A percentile compares a stretch with the other conserved stretches of the same genome.
Conservation (phyloP, 1,140 invertebrate species). For the Heliconius hewitsoni region DNA sequence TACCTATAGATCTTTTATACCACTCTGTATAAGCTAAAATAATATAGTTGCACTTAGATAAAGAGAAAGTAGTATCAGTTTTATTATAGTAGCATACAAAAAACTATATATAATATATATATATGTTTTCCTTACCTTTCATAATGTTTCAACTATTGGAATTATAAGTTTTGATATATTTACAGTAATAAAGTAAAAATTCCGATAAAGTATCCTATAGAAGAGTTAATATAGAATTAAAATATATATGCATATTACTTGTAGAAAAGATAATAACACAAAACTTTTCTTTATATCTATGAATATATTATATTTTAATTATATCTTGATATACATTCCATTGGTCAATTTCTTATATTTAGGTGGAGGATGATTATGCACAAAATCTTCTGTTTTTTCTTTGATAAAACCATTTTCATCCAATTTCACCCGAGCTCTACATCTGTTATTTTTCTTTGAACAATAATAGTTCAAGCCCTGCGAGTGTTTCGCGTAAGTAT, state of each 20-base stretch:
- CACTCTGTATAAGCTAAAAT: neutral
- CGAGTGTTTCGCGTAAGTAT: conserved; percentile 43
- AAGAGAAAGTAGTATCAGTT: neutral
- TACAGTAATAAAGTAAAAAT: no score
- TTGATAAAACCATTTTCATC: conserved; percentile 26
- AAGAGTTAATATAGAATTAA: neutral
- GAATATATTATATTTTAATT: conserved; percentile 9
- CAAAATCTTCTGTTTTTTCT: neutral
- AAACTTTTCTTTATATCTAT: neutral
- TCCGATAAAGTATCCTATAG: conserved; percentile 1
- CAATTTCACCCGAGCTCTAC: conserved; percentile 42
- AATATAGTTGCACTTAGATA: neutral
- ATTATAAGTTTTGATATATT: no score
- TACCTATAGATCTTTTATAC: neutral
- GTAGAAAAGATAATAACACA: conserved; percentile 4
- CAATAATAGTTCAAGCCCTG: conserved; percentile 41
- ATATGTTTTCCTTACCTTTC: neutral
- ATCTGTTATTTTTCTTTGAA: conserved; percentile 42
- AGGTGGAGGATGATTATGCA: conserved; percentile 38
- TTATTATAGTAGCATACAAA: neutral
- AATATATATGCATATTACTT: conserved; percentile 18
- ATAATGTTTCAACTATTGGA: neutral
- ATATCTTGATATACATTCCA: conserved; percentile 45
- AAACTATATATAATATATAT: neutral
- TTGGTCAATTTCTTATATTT: conserved; percentile 32